Base-by-base conservation (phyloP, 2,797 vertebrate genomes). In the Cyclura pinguis region DNA sequence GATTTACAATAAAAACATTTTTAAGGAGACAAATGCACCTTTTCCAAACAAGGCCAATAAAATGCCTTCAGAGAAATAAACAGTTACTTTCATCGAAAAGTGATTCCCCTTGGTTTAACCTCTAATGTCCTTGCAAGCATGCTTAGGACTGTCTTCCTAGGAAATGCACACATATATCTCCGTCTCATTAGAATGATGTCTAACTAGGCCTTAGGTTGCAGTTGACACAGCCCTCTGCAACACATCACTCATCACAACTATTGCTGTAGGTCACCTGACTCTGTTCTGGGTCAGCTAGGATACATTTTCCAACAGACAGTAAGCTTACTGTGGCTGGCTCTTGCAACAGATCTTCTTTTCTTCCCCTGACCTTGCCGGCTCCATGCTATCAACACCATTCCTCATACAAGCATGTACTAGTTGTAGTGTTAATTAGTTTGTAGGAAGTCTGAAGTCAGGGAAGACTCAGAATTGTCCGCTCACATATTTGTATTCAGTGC, bases 401-500 rank as follows among this genome's bases (percentile, higher is more conserved):
- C 59, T 47, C 74, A 80, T 73, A 67, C 88, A 80, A 42, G 62
- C 35, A 90, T 62, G 64, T 7, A 29, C 81, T 64, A 78, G 55
- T 38, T 85, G n/a, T 52, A 62, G 64, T n/a, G 84, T 42, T 84
- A 90, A 80, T 92, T 92, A 84, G 85, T 90, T 92, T 87, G 85
- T 57, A 90, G 82, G 32, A 50, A 55, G 35, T 80, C 85, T 92
- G 88, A 73, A 80, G 84, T 74, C 52, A 74, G 55, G 55, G 42
- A 84, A 73, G 55, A 42, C 35, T 89, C 52, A 52, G 35, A 62
- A 55, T 84, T 73, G 64, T 80, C 47, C 55, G 55, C 22, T 85
- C 52, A 4, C 67, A 72, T 59, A 47, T 80, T 80, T 50, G 35
- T 72, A 82, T 80, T 90, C 73, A 74, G 24, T 47, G 35, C n/a